These are phyloP conservation scores for Brachypterus glaber DNA, from an alignment of 2,888 invertebrate species.

Conservation along the genomic window DNA sequence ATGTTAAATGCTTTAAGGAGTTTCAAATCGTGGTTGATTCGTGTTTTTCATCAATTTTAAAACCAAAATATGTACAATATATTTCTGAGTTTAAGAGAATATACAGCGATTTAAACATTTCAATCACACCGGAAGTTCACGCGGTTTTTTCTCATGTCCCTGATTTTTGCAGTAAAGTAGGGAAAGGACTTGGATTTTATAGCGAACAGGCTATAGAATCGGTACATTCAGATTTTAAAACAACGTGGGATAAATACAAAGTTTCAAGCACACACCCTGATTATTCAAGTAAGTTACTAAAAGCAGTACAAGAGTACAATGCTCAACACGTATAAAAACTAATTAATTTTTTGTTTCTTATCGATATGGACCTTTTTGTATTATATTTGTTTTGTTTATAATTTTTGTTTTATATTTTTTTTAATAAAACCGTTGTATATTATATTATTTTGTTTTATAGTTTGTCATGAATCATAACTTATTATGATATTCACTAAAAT, in stretches of 20 bases:
- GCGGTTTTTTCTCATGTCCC: slow-evolving; percentile 7
- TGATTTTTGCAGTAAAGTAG: not conserved
- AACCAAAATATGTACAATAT: not conserved
- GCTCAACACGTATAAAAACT: not conserved
- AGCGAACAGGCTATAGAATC: too few relatives aligned
- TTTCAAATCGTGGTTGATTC: slow-evolving; percentile 4
- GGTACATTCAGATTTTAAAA: slow-evolving; percentile 2
- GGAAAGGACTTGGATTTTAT: not conserved
- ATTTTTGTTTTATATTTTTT: too few relatives aligned
- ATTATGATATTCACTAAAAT: too few relatives aligned
- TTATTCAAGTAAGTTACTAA: not conserved
- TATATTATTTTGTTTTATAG: too few relatives aligned
- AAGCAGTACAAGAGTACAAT: not conserved
- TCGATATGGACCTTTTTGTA: too few relatives aligned
- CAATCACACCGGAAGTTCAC: slow-evolving; percentile 4
- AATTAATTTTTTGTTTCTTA: too few relatives aligned
- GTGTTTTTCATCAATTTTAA: slow-evolving; percentile 4
- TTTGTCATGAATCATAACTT: too few relatives aligned
- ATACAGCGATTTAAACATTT: slow-evolving; percentile 1
- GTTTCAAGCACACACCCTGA: not conserved
- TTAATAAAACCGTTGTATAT: too few relatives aligned
- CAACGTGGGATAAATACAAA: slow-evolving; percentile 4
- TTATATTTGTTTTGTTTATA: too few relatives aligned
- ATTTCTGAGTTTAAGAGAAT: not conserved
- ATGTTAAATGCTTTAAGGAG: too few relatives aligned